Conservation (phyloP, 2,888 invertebrate species). For the Mesorhabditis sp. region DNA sequence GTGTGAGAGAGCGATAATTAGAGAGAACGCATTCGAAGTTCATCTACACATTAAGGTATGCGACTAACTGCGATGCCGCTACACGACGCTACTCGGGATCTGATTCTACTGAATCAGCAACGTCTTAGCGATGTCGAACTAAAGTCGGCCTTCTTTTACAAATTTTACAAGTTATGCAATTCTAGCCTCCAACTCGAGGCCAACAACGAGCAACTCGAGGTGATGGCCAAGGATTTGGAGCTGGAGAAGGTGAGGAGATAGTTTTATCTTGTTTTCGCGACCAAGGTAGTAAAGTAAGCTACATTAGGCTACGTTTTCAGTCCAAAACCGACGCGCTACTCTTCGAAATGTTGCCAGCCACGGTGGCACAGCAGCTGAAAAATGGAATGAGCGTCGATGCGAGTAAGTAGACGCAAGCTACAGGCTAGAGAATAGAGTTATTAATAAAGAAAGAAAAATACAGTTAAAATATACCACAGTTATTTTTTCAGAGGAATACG, state of each 20-base stretch:
- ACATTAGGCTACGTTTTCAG: background rate
- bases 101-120: conserved; percentile 49
- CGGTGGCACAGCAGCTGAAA: conserved; percentile 57
- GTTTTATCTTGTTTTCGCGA: too few relatives aligned
- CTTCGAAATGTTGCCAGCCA: conserved; percentile 58
- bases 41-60: conserved; percentile 18
- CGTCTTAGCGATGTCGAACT: conserved; percentile 45
- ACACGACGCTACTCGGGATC: conserved; percentile 51
- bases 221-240: conserved; percentile 47
- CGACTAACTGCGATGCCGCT: conserved; percentile 46
- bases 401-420: conserved; percentile 19
- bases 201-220: conserved; percentile 47
- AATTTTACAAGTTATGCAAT: background rate
- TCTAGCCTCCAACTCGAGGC: conserved; percentile 50
- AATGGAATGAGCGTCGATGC: conserved; percentile 57
- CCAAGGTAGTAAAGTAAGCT: too few relatives aligned
- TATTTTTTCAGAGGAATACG: conserved; percentile 36
- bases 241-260: background rate
- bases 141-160: conserved; percentile 24
- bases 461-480: too few relatives aligned
- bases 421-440: too few relatives aligned
- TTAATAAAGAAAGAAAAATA: too few relatives aligned
- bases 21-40: too few relatives aligned
- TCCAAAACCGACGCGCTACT: conserved; percentile 58
- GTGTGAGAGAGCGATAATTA: too few relatives aligned